These are phyloP conservation scores for Pseudorhombus dupliciocellatus DNA, from an alignment of 2,113 vertebrate species.

Conservation along the genomic window DNA sequence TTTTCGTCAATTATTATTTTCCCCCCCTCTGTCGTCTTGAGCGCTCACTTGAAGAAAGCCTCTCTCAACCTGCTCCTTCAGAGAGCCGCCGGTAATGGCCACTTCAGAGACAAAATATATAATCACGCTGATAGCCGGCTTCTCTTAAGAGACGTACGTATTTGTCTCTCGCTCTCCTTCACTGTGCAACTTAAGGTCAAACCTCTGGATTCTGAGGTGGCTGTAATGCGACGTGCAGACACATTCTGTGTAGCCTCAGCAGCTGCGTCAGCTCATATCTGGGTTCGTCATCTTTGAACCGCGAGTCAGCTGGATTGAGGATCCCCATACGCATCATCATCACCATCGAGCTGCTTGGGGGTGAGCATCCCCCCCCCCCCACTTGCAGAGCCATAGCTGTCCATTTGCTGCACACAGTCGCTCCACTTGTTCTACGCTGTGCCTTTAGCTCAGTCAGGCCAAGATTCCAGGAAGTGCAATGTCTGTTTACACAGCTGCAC, in stretches of 20 bases:
- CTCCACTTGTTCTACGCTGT: conserved; percentile 54
- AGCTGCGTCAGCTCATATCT: conserved; percentile 62
- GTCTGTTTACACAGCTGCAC: conserved; percentile 61
- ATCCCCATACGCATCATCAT: conserved; percentile 63
- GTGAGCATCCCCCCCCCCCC: background rate
- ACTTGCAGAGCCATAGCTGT: conserved; percentile 43
- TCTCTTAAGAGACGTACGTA: conserved; percentile 15
- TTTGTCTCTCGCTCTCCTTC: conserved; percentile 14
- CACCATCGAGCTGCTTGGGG: conserved; percentile 48
- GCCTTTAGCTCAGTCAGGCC: conserved; percentile 52
- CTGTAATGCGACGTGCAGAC: conserved; percentile 55
- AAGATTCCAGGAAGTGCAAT: conserved; percentile 47
- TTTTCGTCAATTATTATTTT: conserved; percentile 30
- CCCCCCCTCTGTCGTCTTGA: background rate
- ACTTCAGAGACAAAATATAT: conserved; percentile 29
- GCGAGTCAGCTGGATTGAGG: conserved; percentile 53
- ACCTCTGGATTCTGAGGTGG: conserved; percentile 37
- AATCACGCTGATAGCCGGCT: background rate
- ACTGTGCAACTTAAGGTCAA: conserved; percentile 59
- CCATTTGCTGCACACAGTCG: conserved; percentile 47
- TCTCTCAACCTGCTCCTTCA: background rate
- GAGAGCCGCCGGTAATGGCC: background rate
- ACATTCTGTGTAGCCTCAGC: conserved; percentile 49
- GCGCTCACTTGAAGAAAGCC: background rate
- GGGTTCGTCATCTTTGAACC: conserved; percentile 54